phyloP scores from a whole-genome alignment of 37 sponge, comb jelly and placozoan species.

The Geodia barretti region DNA sequence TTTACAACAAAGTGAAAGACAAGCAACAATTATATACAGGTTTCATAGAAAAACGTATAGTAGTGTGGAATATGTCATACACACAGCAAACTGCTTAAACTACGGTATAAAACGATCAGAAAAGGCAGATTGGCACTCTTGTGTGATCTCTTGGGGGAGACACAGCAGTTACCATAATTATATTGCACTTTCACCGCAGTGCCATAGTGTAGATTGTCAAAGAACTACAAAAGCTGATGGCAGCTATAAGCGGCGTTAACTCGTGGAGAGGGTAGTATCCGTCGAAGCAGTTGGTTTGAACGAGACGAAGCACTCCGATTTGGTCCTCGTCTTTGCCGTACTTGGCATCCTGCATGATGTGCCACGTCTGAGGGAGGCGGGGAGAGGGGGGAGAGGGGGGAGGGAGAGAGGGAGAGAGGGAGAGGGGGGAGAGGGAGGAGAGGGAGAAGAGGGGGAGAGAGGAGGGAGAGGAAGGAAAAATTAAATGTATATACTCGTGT shows the following conservation, averaged over 20 bases:
- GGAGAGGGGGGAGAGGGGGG: neutral
- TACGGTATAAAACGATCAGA: no score
- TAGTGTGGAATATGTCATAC: no score
- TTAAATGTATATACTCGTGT: neutral
- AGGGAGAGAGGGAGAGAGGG: neutral
- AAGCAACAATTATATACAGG: no score
- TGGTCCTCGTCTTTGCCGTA: conserved; percentile 69
- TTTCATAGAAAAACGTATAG: no score
- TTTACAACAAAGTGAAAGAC: no score
- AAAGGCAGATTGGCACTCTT: no score
- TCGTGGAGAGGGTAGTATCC: conserved; percentile 87
- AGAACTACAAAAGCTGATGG: neutral
- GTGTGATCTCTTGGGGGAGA: no score
- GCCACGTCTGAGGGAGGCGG: conserved; percentile 35
- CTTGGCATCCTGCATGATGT: conserved; percentile 51
- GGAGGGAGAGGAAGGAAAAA: neutral
- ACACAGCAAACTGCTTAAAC: no score
- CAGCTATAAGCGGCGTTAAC: conserved; percentile 22
- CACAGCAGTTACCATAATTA: no score
- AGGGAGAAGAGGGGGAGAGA: neutral
- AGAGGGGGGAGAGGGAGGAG: no score
- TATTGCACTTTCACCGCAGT: no score
- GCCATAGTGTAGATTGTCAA: no score
- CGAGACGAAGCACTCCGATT: conserved; percentile 73
- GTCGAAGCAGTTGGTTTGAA: conserved; percentile 56